These are phyloP conservation scores for Fragariocoptes setiger DNA, from an alignment of 1,140 invertebrate genomes.

Conservation along the genomic window DNA sequence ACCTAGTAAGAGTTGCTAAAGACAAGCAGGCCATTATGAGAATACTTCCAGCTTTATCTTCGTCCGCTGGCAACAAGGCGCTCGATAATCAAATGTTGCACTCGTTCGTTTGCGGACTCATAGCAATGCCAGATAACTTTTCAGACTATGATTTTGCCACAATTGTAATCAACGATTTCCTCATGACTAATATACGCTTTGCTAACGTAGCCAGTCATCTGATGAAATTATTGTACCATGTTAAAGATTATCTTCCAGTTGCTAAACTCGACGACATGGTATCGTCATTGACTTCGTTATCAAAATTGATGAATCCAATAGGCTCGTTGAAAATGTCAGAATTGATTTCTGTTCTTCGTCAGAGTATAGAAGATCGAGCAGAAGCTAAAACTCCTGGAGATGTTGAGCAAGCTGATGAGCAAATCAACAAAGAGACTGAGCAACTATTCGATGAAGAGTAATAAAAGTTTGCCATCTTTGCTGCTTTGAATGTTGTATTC, in stretches of 20 bases:
- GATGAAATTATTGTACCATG: constrained; percentile 63
- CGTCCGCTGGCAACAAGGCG: constrained; percentile 53
- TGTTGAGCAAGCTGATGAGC: too few relatives aligned
- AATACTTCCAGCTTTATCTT: constrained; percentile 52
- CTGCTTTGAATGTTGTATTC: too few relatives aligned
- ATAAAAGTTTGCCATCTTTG: too few relatives aligned
- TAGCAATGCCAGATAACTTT: constrained; percentile 68
- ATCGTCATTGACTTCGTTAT: too few relatives aligned
- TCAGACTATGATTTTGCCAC: constrained; percentile 73
- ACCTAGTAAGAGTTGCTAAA: constrained; percentile 39
- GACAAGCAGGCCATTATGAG: constrained; percentile 53
- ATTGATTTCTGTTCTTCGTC: constrained; percentile 5
- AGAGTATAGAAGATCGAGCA: constrained; percentile 16
- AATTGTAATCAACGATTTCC: constrained; percentile 79
- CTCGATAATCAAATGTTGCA: constrained; percentile 85
- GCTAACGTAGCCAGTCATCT: constrained; percentile 75
- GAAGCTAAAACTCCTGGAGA: constrained; percentile 4
- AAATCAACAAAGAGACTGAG: too few relatives aligned
- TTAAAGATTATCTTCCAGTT: constrained; percentile 49
- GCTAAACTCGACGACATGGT: constrained; percentile 39
- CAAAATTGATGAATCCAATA: constrained; percentile 57
- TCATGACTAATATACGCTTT: constrained; percentile 24
- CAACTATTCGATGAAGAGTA: too few relatives aligned
- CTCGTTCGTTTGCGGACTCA: constrained; percentile 51
- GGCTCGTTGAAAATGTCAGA: constrained; percentile 15